Evolutionary conservation across 2,113 vertebrate species (phyloP).

Genomic region (Strigops habroptila): DNA sequence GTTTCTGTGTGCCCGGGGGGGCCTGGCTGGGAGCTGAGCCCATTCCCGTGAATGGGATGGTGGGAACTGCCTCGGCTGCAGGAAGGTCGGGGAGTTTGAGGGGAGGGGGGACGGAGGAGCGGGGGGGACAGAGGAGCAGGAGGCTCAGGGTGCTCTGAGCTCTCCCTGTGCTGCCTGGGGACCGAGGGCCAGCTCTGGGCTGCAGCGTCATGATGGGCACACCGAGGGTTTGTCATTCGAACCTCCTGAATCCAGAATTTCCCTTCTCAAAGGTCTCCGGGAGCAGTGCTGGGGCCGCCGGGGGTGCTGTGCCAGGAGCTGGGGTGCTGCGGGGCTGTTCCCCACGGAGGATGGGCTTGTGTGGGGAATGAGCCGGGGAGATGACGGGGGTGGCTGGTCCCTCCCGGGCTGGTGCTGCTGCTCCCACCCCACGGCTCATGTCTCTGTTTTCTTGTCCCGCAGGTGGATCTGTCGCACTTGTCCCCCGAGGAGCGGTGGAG

Average conservation of each 20-base stretch:
- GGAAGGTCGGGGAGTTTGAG: background rate
- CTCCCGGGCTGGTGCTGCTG: no score
- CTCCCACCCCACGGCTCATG: background rate
- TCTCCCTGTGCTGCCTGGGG: background rate
- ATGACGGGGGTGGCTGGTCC: fast-evolving
- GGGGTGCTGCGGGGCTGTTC: fast-evolving
- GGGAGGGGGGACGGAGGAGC: background rate
- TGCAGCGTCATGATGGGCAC: fast-evolving
- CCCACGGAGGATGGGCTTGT: fast-evolving
- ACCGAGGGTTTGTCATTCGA: fast-evolving
- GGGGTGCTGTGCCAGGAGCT: background rate
- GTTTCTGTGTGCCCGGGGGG: no score
- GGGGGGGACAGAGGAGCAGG: background rate
- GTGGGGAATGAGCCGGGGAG: no score
- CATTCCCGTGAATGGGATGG: background rate
- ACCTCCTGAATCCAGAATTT: background rate
- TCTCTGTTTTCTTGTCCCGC: slow-evolving; percentile 15
- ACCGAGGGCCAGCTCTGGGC: background rate
- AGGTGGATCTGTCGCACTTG: slow-evolving; percentile 90
- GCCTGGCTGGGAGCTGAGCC: background rate
- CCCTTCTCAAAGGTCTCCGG: background rate
- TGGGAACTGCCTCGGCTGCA: background rate
- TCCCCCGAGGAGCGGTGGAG: slow-evolving; percentile 96
- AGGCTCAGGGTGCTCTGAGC: background rate
- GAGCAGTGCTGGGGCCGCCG: background rate